Evolutionary conservation across 2,113 vertebrate species (phyloP), one percentile per base, ranked within the genome.

Genomic region (Ammodytes marinus): DNA sequence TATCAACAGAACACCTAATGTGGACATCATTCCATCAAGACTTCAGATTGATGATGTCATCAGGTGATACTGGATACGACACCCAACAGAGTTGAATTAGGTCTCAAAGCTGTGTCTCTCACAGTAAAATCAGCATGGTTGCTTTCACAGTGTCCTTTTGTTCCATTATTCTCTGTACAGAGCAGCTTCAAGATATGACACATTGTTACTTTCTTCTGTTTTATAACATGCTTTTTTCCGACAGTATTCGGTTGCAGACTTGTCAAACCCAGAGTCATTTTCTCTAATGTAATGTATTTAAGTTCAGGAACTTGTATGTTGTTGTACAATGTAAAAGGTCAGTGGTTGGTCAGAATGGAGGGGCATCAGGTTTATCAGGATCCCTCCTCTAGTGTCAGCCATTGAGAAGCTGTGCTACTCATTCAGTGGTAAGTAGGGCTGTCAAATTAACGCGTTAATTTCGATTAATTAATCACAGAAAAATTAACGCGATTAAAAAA

Each of bases 101-200:
- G 35, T 3, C 35, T 60, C 37, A 39, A 3, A 60, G 13, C 27
- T 27, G 27, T 27, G 27, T 27, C 47, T 52, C 50, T 52, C 14
- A 52, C 57, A 39, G 57, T 58, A 6, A 58, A n/a, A 61, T 2
- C 8, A 61, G 1, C 50, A 52, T 17, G 50, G 14, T 40, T 61
- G 59, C 40, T 42, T 39, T 61, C 59, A 59, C 37, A 61, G 39
- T 43, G 59, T 61, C 40, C 59, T 46, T 1, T 64, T 64, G 61
- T 64, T 27, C 8, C 61, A 64, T 64, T 43, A 45, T 10, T 46
- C 42, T 2, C 42, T 35, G 63, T 4, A 8, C n/a, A 47, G 60
- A 63, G 60, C 60, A 63, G 42, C 8, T 63, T 17, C 42, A 45
- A 17, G 17, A 19, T 19, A 8, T n/a, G 59, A 11, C 59, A 43